These are phyloP conservation scores for Xestia sexstrigata DNA, from an alignment of 2,888 invertebrate species.

Conservation along the genomic window DNA sequence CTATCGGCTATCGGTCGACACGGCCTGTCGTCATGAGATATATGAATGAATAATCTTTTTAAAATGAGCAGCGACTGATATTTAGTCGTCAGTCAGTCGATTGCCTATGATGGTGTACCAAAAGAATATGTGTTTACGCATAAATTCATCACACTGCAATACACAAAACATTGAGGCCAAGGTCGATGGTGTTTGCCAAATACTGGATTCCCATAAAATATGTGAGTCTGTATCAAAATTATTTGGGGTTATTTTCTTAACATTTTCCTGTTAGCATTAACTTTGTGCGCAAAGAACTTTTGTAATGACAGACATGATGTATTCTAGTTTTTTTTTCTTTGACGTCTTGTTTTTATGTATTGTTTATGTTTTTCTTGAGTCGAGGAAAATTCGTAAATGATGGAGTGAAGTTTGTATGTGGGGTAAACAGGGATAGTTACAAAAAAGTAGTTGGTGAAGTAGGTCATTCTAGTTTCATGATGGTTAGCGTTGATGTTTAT, in stretches of 20 bases:
- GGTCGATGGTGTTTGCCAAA: conserved; percentile 46
- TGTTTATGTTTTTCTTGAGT: conserved; percentile 46
- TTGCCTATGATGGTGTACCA: background rate
- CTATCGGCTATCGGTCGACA: too few relatives aligned
- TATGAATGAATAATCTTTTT: too few relatives aligned
- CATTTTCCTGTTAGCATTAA: conserved; percentile 63
- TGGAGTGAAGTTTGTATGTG: conserved; percentile 17
- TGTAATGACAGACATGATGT: conserved; percentile 49
- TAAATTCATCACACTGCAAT: conserved; percentile 18
- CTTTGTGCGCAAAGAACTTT: conserved; percentile 50
- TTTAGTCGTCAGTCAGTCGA: background rate
- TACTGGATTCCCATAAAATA: conserved; percentile 42
- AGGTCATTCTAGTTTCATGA: background rate
- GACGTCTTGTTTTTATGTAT: conserved; percentile 47
- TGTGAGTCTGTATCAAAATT: conserved; percentile 40
- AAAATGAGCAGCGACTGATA: background rate
- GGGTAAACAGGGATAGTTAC: conserved; percentile 6
- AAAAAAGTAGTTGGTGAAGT: conserved; percentile 1
- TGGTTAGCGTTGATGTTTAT: background rate
- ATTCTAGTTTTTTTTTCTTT: conserved; percentile 51
- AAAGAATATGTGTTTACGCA: conserved; percentile 4
- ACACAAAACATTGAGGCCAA: conserved; percentile 42
- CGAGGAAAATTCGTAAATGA: conserved; percentile 31
- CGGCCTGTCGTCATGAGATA: too few relatives aligned
- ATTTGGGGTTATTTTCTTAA: conserved; percentile 49